phyloP scores from a whole-genome alignment of 1,140 invertebrate genomes.

The Zaprionus ghesquierei region DNA sequence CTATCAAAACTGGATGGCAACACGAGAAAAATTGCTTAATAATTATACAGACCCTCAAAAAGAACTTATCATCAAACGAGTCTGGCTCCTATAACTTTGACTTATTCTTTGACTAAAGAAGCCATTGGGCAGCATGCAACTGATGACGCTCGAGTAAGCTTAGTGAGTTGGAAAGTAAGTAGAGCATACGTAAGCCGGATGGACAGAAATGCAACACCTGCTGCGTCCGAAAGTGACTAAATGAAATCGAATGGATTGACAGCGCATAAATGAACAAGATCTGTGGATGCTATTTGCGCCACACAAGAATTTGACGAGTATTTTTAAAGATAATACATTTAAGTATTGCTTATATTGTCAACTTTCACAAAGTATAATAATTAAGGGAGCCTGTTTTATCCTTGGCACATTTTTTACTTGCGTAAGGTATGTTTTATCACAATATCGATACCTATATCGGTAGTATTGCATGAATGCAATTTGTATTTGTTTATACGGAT shows the following conservation, averaged over 20 bases:
- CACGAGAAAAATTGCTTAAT: constrained; percentile 23
- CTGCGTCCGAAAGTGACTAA: constrained; percentile 52
- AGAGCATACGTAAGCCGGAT: constrained; percentile 7
- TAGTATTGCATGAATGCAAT: neutral
- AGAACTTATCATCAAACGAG: constrained; percentile 29
- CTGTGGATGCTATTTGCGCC: neutral
- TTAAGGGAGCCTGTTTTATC: neutral
- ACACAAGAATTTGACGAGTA: neutral
- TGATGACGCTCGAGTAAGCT: constrained; percentile 18
- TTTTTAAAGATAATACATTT: neutral
- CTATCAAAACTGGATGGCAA: constrained; percentile 12
- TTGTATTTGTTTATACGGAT: neutral
- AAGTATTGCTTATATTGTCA: neutral
- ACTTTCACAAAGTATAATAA: neutral
- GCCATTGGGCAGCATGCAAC: constrained; percentile 29
- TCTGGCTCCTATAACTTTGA: neutral
- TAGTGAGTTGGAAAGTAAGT: constrained; percentile 64
- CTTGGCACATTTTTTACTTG: neutral
- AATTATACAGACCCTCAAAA: constrained; percentile 13
- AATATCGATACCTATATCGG: neutral
- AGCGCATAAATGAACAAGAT: neutral
- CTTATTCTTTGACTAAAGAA: neutral
- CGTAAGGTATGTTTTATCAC: neutral
- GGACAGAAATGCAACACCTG: constrained; percentile 51
- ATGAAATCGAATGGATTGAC: constrained; percentile 50